Evolutionary conservation across 2,113 vertebrate species (phyloP).

Genomic region (pig (Sus scrofa)): DNA sequence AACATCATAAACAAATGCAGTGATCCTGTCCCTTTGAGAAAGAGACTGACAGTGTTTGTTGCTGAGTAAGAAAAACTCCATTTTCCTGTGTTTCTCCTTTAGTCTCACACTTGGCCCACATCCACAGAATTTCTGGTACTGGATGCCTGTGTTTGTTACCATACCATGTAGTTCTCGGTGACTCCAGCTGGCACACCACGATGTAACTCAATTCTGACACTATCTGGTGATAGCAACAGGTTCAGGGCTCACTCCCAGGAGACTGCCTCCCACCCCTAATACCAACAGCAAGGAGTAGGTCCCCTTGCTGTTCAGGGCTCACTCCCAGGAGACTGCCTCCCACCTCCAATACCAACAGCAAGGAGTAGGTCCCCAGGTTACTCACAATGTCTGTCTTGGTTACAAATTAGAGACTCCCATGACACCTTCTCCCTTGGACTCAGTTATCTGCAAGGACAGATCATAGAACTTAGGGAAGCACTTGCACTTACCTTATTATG

Average conservation of each 20-base stretch:
- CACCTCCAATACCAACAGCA: background rate
- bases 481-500: background rate
- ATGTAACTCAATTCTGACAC: background rate
- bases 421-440: background rate
- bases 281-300: no score
- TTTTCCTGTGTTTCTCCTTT: background rate
- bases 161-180: background rate
- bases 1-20: background rate
- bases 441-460: background rate
- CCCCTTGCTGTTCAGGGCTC: no score
- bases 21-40: background rate
- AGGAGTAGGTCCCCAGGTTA: background rate
- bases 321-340: no score
- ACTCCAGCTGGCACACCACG: background rate
- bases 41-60: background rate
- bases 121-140: background rate
- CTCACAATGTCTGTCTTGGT: background rate
- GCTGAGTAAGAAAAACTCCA: background rate
- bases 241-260: background rate
- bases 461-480: background rate
- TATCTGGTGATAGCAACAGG: background rate
- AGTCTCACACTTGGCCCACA: background rate
- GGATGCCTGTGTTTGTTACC: background rate
- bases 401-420: background rate
- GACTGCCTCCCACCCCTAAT: background rate